Evolutionary conservation across 2,888 invertebrate genomes (phyloP).

Genomic region (Stenchaetothrips biformis): DNA sequence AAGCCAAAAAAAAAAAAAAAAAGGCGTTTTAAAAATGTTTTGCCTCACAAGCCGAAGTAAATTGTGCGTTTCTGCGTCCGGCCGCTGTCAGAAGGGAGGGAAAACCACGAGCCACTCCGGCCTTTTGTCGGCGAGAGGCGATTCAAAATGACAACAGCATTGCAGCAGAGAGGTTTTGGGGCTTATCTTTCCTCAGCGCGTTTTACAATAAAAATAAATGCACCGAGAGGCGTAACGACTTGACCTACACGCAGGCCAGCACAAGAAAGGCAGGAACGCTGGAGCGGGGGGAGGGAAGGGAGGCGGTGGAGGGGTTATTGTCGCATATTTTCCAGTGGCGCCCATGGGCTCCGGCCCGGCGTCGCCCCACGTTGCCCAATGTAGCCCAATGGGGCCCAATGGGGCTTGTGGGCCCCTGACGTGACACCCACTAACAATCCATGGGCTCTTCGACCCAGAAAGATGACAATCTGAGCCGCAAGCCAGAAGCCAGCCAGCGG

Average conservation of each 20-base stretch:
- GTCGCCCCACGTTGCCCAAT: not conserved
- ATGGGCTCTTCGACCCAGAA: conserved; percentile 9
- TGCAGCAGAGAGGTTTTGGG: too few relatives aligned
- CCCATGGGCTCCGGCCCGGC: not conserved
- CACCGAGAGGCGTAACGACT: not conserved
- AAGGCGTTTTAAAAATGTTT: too few relatives aligned
- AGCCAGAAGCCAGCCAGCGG: not conserved
- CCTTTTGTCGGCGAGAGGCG: too few relatives aligned
- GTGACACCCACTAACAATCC: not conserved
- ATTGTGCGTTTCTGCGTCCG: not conserved
- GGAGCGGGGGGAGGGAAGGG: not conserved
- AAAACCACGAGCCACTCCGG: too few relatives aligned
- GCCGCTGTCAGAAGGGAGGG: not conserved
- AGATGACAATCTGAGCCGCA: not conserved
- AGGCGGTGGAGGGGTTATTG: not conserved
- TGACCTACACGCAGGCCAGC: not conserved
- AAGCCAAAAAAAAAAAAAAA: too few relatives aligned
- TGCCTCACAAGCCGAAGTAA: too few relatives aligned
- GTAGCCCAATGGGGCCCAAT: not conserved
- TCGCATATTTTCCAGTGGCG: not conserved
- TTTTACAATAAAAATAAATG: conserved; percentile 1
- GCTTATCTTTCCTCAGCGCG: not conserved
- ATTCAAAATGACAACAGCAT: too few relatives aligned
- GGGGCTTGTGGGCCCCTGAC: not conserved
- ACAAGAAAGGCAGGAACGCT: not conserved